Conservation (phyloP, 1,140 invertebrate species). For the Dinoponera quadriceps region DNA sequence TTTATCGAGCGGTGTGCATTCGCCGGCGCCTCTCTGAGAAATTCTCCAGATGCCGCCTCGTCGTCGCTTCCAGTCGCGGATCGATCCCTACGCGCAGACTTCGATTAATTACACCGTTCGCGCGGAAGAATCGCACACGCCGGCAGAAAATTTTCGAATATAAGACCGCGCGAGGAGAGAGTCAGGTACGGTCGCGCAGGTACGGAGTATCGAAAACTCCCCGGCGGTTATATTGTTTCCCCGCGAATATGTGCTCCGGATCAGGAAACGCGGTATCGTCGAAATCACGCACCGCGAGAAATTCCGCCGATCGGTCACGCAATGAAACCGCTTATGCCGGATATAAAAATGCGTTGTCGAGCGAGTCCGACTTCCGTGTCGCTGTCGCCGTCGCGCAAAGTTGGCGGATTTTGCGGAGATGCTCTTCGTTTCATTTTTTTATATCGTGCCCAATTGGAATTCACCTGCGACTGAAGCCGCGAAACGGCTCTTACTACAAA, state of each 20-base stretch:
- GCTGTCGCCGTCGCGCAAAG: neutral
- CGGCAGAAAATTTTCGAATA: no score
- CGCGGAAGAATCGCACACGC: no score
- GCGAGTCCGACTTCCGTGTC: neutral
- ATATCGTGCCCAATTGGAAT: no score
- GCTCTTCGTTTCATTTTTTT: conserved; percentile 8
- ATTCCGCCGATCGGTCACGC: neutral
- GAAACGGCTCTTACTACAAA: no score
- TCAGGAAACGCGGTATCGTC: neutral
- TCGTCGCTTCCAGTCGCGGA: neutral
- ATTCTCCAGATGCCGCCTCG: neutral
- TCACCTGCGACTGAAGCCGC: no score
- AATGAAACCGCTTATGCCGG: neutral
- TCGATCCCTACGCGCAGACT: neutral
- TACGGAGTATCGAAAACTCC: no score
- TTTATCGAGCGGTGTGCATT: neutral
- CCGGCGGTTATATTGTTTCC: neutral
- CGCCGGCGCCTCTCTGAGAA: neutral
- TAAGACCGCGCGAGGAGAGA: no score
- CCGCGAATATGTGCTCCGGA: neutral
- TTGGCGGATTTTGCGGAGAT: neutral
- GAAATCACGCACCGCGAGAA: neutral
- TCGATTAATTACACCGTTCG: conserved; percentile 4
- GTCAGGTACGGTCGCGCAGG: no score
- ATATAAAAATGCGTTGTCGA: neutral